Percentiles rank a stretch among this genome's conserved stretches.
These are phyloP conservation scores for Theretra japonica DNA, from an alignment of 2,888 invertebrate genomes.

Conservation along the genomic window DNA sequence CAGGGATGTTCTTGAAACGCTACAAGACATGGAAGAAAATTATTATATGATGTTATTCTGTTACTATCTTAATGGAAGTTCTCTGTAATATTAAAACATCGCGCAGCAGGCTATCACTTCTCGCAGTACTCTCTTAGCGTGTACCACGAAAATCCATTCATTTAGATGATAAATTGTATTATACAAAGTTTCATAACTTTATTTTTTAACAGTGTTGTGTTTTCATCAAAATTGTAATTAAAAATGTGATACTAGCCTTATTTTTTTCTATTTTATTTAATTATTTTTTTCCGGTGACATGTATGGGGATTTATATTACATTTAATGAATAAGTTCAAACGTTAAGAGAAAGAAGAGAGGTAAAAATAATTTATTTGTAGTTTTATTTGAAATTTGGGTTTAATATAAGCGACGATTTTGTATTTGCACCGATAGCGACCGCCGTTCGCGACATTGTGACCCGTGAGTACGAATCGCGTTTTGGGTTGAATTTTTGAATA, in stretches of 20 bases:
- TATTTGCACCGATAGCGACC: no score
- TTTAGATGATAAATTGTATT: not conserved
- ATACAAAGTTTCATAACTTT: not conserved
- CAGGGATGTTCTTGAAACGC: not conserved
- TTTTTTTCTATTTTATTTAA: no score
- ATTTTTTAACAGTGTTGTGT: not conserved
- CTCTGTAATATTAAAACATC: slow-evolving; percentile 16
- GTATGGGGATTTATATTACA: no score
- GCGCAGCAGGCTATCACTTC: slow-evolving; percentile 8
- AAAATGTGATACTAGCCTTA: not conserved
- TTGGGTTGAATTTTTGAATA: no score
- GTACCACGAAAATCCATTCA: slow-evolving; percentile 8
- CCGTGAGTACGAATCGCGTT: no score
- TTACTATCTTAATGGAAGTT: slow-evolving; percentile 12
- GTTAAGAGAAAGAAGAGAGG: no score
- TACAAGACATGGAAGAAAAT: not conserved
- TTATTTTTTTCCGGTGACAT: no score
- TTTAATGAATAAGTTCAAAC: no score
- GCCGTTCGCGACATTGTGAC: no score
- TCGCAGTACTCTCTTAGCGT: not conserved
- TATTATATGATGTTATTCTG: not conserved
- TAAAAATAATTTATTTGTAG: no score
- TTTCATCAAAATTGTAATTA: not conserved
- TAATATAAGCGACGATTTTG: no score
- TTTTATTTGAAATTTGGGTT: no score